Conservation (phyloP, 2,113 vertebrate genomes). For the Grus americana region DNA sequence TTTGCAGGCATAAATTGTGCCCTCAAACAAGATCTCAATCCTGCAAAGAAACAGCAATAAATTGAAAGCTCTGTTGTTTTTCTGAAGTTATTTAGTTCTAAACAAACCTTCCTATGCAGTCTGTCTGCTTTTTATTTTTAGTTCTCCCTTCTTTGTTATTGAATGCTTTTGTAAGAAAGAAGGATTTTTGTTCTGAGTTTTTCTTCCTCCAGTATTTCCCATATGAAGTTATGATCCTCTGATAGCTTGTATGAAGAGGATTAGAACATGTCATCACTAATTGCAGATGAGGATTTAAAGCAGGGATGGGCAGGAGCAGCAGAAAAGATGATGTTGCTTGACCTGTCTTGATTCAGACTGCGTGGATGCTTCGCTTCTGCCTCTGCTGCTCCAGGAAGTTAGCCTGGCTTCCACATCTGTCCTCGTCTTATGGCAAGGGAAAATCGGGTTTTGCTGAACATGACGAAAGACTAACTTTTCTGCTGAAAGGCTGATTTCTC, state of each 20-base stretch:
- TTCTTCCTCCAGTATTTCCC: not conserved
- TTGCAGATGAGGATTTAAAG: conserved; percentile 2
- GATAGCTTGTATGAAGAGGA: conserved; percentile 1
- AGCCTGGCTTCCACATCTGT: not conserved
- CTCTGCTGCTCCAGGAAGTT: not conserved
- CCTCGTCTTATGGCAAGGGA: not conserved
- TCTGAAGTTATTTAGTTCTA: not conserved
- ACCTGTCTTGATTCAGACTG: not conserved
- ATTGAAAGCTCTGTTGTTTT: not conserved
- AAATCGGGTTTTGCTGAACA: not conserved
- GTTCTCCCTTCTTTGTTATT: not conserved
- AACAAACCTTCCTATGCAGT: not conserved
- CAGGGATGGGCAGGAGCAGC: not conserved
- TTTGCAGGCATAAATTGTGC: not conserved
- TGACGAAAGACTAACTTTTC: not conserved
- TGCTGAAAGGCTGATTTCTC: not conserved
- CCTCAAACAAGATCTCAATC: not conserved
- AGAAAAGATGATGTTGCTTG: not conserved
- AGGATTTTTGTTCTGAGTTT: not conserved
- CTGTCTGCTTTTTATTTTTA: not conserved
- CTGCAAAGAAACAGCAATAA: not conserved
- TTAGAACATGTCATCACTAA: conserved; percentile 9
- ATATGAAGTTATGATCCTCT: not conserved
- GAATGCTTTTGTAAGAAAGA: not conserved
- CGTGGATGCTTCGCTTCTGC: not conserved